Percentiles rank a stretch among this genome's conserved stretches.
Conservation (phyloP, 2,888 invertebrate species). For the Nasonovia ribisnigri region DNA sequence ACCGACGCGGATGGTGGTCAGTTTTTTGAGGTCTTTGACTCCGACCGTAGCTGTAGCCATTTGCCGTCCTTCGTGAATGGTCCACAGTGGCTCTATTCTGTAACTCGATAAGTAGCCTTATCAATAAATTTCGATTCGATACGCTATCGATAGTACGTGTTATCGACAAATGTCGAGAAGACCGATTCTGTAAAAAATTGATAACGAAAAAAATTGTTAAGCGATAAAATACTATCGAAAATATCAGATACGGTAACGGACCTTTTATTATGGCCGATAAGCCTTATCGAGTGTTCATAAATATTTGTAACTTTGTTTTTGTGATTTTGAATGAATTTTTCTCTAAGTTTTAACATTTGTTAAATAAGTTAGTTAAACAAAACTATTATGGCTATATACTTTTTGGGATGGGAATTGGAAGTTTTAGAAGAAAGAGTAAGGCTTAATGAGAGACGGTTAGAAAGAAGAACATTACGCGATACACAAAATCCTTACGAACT, state of each 20-base stretch:
- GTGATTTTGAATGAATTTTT: no score
- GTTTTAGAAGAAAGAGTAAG: not conserved
- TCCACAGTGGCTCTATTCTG: not conserved
- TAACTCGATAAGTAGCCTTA: not conserved
- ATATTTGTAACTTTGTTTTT: not conserved
- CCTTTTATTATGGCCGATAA: not conserved
- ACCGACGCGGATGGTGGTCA: no score
- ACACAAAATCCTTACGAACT: conserved; percentile 10
- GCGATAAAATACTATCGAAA: not conserved
- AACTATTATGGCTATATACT: not conserved
- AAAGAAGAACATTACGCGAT: not conserved
- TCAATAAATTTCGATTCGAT: not conserved
- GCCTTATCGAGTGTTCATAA: not conserved
- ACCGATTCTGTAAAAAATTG: not conserved
- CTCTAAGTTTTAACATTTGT: no score
- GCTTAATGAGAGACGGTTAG: not conserved
- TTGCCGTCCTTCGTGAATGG: no score
- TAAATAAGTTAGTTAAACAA: no score
- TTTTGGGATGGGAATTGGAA: not conserved
- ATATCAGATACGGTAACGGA: not conserved
- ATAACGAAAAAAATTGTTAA: not conserved
- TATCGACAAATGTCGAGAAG: not conserved
- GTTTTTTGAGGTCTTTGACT: no score
- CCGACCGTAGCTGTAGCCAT: no score
- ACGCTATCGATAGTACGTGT: not conserved